These are phyloP conservation scores for Phylloscopus collybita DNA, from an alignment of 2,797 vertebrate species.

Conservation along the genomic window DNA sequence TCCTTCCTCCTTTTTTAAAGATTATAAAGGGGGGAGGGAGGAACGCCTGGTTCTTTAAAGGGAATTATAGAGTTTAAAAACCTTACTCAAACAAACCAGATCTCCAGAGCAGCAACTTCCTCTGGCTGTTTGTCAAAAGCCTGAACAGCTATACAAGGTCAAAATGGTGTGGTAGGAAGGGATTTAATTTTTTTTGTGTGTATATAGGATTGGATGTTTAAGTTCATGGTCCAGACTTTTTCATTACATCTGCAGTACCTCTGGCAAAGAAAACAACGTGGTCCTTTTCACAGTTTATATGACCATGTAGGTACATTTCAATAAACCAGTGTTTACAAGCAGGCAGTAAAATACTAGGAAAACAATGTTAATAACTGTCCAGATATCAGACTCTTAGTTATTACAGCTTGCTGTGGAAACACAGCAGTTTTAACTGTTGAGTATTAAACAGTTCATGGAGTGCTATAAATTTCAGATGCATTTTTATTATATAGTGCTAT, in stretches of 20 bases:
- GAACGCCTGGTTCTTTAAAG: not conserved
- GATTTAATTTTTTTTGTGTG: not conserved
- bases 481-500: conserved; percentile 7
- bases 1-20: not conserved
- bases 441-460: conserved; percentile 18
- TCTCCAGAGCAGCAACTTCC: not conserved
- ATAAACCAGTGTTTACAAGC: conserved; percentile 63
- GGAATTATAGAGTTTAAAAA: not conserved
- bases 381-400: conserved; percentile 33
- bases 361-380: conserved; percentile 64
- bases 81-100: not conserved
- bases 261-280: not conserved
- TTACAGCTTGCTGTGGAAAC: conserved; percentile 51
- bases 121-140: not conserved
- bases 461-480: conserved; percentile 61
- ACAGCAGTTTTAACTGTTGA: conserved; percentile 22
- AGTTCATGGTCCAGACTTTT: not conserved
- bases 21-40: not conserved
- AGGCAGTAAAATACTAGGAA: conserved; percentile 39
- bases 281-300: conserved; percentile 30
- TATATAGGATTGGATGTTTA: not conserved
- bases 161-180: not conserved
- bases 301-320: conserved; percentile 17
- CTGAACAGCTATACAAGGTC: not conserved
- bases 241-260: not conserved